These are phyloP conservation scores for Lemur catta DNA, from an alignment of 2,797 vertebrate species.

Conservation along the genomic window DNA sequence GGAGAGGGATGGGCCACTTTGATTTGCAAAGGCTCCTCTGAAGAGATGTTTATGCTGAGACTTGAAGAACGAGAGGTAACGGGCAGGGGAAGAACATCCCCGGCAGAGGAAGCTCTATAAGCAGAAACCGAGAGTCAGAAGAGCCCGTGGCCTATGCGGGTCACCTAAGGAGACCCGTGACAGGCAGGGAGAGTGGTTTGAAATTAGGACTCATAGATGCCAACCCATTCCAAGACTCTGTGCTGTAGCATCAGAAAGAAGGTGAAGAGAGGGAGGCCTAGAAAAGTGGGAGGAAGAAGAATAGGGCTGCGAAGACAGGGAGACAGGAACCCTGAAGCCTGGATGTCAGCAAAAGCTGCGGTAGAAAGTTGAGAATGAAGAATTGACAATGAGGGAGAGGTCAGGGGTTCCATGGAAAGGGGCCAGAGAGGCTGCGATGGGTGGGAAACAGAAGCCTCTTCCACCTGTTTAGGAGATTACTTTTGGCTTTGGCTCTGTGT, in stretches of 20 bases:
- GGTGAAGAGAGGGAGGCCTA: neutral
- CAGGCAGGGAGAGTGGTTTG: too few relatives aligned
- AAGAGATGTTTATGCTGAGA: neutral
- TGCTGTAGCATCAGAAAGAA: neutral
- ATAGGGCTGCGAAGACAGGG: neutral
- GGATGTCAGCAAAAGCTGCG: neutral
- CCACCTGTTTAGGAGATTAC: accelerated
- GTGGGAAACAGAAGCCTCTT: neutral
- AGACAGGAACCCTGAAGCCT: neutral
- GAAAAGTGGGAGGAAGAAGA: neutral
- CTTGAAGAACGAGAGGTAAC: neutral
- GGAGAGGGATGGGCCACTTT: neutral
- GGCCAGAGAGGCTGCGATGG: too few relatives aligned
- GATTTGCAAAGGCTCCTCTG: neutral
- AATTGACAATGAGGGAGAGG: neutral
- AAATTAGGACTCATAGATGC: accelerated
- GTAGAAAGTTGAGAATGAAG: neutral
- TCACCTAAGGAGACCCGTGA: too few relatives aligned
- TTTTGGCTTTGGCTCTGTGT: neutral
- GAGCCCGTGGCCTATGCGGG: accelerated
- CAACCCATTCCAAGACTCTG: too few relatives aligned
- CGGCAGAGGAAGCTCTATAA: accelerated
- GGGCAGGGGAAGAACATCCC: neutral
- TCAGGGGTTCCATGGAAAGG: neutral
- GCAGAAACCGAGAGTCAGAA: neutral